These are phyloP conservation scores for Sardina pilchardus DNA, from an alignment of 2,113 vertebrate genomes.

Conservation along the genomic window DNA sequence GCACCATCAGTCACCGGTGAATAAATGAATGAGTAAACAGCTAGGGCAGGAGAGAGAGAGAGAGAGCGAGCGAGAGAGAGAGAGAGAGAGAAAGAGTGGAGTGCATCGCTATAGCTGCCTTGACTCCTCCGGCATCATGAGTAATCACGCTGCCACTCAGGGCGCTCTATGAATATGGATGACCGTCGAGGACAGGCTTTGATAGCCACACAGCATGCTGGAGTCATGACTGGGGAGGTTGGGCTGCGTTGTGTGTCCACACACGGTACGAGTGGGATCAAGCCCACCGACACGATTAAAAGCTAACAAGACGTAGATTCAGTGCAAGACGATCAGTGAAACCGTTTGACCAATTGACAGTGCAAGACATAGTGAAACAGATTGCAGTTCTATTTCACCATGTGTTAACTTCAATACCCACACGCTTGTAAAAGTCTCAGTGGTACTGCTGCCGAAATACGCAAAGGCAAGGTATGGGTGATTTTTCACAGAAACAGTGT, in stretches of 20 bases:
- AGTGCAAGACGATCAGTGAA: background rate
- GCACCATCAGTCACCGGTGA: conserved; percentile 57
- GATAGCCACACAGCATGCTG: conserved; percentile 4
- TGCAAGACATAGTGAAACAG: background rate
- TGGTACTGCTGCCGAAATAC: background rate
- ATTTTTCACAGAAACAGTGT: background rate
- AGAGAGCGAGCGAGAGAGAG: conserved; percentile 18
- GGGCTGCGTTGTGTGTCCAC: background rate
- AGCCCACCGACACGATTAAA: background rate
- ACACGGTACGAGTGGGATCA: background rate
- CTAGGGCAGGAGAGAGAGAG: conserved; percentile 18
- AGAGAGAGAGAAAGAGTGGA: background rate
- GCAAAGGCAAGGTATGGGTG: background rate
- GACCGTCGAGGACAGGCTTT: background rate
- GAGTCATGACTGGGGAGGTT: background rate
- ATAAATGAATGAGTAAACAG: conserved; percentile 66
- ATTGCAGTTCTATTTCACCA: background rate
- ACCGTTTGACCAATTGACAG: background rate
- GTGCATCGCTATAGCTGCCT: background rate
- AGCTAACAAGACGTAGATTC: background rate
- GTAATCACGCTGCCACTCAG: conserved; percentile 18
- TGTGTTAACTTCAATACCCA: background rate
- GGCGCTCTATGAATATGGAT: conserved; percentile 15
- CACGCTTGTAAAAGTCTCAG: background rate
- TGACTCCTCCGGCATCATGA: conserved; percentile 15